Conservation (phyloP, 2,113 vertebrate species). For the Alethe diademata region DNA sequence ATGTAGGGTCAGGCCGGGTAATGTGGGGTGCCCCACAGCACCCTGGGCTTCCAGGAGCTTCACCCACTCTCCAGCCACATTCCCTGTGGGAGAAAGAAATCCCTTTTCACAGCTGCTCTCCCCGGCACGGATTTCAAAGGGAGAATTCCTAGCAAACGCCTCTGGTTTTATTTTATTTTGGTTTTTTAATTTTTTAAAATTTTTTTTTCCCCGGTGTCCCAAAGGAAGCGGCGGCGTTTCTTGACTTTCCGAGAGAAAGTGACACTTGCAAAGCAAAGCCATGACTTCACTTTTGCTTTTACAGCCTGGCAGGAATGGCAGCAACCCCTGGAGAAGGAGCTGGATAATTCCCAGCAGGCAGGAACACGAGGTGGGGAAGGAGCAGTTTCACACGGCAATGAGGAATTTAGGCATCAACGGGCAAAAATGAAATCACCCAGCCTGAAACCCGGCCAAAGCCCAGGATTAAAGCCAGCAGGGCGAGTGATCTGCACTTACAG, state of each 20-base stretch:
- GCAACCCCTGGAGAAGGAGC: background rate
- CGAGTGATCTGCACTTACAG: background rate
- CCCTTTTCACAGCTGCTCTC: background rate
- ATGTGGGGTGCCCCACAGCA: background rate
- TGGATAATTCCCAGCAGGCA: background rate
- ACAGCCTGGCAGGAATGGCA: background rate
- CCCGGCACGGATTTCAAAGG: background rate
- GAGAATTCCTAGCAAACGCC: background rate
- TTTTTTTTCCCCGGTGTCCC: background rate
- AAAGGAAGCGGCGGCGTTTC: background rate
- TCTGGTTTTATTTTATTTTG: background rate
- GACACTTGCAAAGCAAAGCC: background rate
- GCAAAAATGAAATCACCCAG: background rate
- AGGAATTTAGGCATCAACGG: background rate
- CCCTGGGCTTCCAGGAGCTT: background rate
- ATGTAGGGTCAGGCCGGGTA: no score
- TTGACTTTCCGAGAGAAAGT: background rate
- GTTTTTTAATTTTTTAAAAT: no score
- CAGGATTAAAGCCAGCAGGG: background rate
- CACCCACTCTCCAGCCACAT: background rate
- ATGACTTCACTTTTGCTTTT: background rate
- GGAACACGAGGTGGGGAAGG: background rate
- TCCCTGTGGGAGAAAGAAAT: background rate
- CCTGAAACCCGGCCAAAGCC: background rate
- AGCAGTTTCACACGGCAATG: background rate